Percentiles rank a stretch among this genome's conserved stretches.
Evolutionary conservation across 2,797 vertebrate genomes (phyloP).

Genomic region (Otus scops): DNA sequence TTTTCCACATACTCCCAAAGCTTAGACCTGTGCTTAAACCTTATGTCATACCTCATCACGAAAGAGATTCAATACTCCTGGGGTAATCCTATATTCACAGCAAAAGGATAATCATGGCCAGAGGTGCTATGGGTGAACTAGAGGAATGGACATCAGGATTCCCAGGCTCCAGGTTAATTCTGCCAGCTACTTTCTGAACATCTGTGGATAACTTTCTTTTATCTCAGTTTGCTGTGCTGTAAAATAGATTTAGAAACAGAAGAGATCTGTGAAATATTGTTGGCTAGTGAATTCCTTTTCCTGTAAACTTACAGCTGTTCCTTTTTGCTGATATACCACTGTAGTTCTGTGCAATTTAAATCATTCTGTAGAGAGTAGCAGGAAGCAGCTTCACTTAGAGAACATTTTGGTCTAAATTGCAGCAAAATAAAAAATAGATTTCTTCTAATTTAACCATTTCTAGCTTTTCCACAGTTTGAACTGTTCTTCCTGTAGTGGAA

Average conservation of each 20-base stretch:
- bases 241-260: slow-evolving; percentile 16
- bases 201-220: background rate
- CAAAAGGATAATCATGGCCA: background rate
- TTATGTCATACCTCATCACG: background rate
- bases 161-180: background rate
- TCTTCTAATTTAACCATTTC: background rate
- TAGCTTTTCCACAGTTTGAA: background rate
- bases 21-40: background rate
- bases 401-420: background rate
- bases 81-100: background rate
- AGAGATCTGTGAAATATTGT: background rate
- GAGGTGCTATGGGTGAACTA: background rate
- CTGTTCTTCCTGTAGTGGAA: background rate
- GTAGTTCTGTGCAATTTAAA: background rate
- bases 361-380: background rate
- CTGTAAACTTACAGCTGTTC: background rate
- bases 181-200: background rate
- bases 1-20: background rate
- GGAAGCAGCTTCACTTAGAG: background rate
- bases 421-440: background rate
- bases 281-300: background rate
- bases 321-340: background rate
- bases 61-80: background rate
- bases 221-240: background rate
- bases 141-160: background rate